A percentile compares a stretch with the other conserved stretches of the same genome.
phyloP scores from a whole-genome alignment of 2,888 invertebrate species.

The Lasioglossum malachurum region DNA sequence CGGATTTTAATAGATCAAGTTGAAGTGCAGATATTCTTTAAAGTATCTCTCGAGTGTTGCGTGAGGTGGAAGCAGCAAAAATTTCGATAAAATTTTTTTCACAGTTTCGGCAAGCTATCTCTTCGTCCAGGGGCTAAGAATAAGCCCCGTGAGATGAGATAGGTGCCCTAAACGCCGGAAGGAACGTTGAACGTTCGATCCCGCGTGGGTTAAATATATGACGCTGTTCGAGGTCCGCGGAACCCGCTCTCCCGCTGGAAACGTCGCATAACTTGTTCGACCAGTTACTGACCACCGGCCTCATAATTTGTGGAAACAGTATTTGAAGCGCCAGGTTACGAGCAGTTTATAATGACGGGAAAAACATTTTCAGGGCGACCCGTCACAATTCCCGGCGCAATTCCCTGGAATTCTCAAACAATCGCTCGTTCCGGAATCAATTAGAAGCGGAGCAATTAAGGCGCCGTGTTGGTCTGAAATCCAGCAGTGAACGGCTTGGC shows the following conservation, averaged over 20 bases:
- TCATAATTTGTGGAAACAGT: neutral
- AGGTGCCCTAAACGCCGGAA: neutral
- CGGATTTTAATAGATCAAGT: no score
- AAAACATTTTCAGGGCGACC: neutral
- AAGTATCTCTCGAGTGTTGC: no score
- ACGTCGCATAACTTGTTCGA: neutral
- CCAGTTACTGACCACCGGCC: neutral
- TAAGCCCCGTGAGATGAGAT: neutral
- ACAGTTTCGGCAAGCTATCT: neutral
- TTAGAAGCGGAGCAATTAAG: constrained; percentile 28
- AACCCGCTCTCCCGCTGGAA: neutral
- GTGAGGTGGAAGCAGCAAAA: neutral
- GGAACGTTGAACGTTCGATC: neutral
- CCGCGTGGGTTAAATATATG: neutral
- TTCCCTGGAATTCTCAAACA: neutral
- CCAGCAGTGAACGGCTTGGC: neutral
- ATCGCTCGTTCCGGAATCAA: constrained; percentile 15
- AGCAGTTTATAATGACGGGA: neutral
- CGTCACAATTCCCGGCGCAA: neutral
- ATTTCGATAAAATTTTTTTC: neutral
- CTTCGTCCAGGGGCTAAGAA: neutral
- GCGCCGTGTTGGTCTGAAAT: constrained; percentile 16
- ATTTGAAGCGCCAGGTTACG: neutral
- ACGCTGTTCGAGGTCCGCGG: neutral
- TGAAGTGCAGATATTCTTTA: no score